Base-by-base conservation (phyloP, 2,113 vertebrate genomes). In the Zeus faber region DNA sequence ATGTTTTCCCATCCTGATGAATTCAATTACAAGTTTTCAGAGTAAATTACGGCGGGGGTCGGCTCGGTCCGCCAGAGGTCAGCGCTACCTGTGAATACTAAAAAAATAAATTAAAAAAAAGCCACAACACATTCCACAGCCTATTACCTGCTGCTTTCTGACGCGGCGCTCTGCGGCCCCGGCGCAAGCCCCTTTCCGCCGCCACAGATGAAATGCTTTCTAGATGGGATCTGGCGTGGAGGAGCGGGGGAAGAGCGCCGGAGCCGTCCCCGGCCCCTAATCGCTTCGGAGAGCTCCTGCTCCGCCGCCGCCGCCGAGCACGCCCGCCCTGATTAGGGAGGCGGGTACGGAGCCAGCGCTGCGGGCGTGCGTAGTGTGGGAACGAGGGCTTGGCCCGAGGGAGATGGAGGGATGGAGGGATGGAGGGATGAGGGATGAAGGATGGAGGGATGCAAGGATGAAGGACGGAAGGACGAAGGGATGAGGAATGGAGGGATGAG, bases 171-270 rank as follows among this genome's bases (percentile, higher is more conserved):
- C 63, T 61, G 13, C 50, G 65, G 25, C 76, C 75, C 79, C 69
- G 27, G 62, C 79, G 46, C 70, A 69, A 74, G 72, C 80, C 3
- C 21, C 21, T 69, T 74, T 68, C 54, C 58, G 54, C 67, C n/a
- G 70, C 54, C 75, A 77, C 81, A 88, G 85, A 85, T 86, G 85
- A 88, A 89, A 87, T 84, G 79, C 77, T 84, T 84, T 84, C 72
- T 77, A 79, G 85, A 89, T 87, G 80, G 79, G 71, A 84, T 84
- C 74, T 83, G 84, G 86, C 85, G 5, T 77, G 29, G 77, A 77
- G 78, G 68, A 39, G 74, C 70, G 75, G 76, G 77, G 67, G 65
- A 79, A 82, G 81, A 83, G 79, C 80, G 77, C 77, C 16, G 62
- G 73, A 70, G 80, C 80, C 74, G 82, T 85, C 86, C 76, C 72